These are phyloP conservation scores for Cataglyphis hispanica DNA, from an alignment of 1,140 invertebrate genomes.

Conservation along the genomic window DNA sequence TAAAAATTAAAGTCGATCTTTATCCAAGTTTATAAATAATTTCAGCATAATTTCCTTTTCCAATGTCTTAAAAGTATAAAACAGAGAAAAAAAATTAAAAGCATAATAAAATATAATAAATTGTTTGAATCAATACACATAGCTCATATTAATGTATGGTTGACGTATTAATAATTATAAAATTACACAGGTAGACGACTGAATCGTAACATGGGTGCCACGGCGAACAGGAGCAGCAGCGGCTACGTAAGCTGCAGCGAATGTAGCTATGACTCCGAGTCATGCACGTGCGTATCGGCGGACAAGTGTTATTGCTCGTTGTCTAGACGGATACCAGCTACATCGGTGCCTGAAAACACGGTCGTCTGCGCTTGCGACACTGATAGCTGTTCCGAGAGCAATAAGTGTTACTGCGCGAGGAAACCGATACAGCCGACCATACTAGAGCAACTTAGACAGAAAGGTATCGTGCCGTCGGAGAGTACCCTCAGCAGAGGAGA, in stretches of 20 bases:
- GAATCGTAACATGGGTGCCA: conserved; percentile 73
- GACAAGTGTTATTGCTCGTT: conserved; percentile 93
- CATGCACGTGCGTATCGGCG: conserved; percentile 91
- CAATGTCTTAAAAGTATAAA: neutral
- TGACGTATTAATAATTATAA: neutral
- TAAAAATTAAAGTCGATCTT: conserved; percentile 38
- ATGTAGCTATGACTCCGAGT: conserved; percentile 93
- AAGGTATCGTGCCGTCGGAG: conserved; percentile 87
- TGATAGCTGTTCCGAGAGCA: conserved; percentile 94
- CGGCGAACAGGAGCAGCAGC: conserved; percentile 85
- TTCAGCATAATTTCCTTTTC: neutral
- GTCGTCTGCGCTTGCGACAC: conserved; percentile 92
- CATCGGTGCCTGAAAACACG: conserved; percentile 71
- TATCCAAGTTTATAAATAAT: neutral
- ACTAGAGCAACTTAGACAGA: conserved; percentile 86
- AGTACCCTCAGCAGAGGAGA: conserved; percentile 83
- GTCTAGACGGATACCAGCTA: conserved; percentile 75
- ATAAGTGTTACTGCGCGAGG: conserved; percentile 94
- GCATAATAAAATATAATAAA: neutral
- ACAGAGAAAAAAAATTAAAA: neutral
- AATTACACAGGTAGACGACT: conserved; percentile 78
- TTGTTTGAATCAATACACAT: neutral
- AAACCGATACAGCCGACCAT: conserved; percentile 83
- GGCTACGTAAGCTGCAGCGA: conserved; percentile 94
- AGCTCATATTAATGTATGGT: neutral